Conservation (phyloP, 2,888 invertebrate species). For the Eutolmus rufibarbis region DNA sequence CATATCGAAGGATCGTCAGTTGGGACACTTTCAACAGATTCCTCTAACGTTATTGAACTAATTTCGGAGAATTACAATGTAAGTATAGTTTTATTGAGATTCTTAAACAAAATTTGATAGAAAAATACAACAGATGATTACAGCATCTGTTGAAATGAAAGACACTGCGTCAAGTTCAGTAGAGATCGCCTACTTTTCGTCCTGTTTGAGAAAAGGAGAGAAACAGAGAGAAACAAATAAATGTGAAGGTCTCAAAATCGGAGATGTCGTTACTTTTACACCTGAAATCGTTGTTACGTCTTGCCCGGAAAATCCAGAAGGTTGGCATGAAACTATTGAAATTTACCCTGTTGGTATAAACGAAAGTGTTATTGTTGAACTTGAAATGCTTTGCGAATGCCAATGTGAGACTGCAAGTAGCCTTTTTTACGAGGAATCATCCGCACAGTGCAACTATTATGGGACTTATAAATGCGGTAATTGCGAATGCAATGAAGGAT, state of each 20-base stretch:
- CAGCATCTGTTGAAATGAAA: conserved; percentile 91
- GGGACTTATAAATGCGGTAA: conserved; percentile 91
- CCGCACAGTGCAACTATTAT: conserved; percentile 73
- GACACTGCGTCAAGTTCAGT: conserved; percentile 85
- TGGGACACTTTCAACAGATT: conserved; percentile 89
- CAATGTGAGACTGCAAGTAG: conserved; percentile 82
- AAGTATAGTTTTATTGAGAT: conserved; percentile 53
- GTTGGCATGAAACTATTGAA: conserved; percentile 84
- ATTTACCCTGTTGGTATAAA: conserved; percentile 94
- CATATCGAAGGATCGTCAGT: conserved; percentile 94
- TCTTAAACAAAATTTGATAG: background rate
- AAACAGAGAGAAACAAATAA: conserved; percentile 78
- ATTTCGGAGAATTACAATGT: conserved; percentile 90
- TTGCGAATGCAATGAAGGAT: conserved; percentile 81
- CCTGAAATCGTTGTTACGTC: conserved; percentile 78
- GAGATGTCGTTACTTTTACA: conserved; percentile 82
- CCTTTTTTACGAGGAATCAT: conserved; percentile 68
- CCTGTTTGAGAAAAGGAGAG: conserved; percentile 72
- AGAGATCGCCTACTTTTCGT: conserved; percentile 84
- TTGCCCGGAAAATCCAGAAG: conserved; percentile 82
- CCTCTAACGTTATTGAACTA: conserved; percentile 93
- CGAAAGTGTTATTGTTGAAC: conserved; percentile 84
- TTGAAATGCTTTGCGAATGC: conserved; percentile 95
- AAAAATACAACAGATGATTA: conserved; percentile 76
- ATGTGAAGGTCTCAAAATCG: conserved; percentile 92